phyloP scores from a whole-genome alignment of 2,113 vertebrate genomes.

The Passer domesticus region DNA sequence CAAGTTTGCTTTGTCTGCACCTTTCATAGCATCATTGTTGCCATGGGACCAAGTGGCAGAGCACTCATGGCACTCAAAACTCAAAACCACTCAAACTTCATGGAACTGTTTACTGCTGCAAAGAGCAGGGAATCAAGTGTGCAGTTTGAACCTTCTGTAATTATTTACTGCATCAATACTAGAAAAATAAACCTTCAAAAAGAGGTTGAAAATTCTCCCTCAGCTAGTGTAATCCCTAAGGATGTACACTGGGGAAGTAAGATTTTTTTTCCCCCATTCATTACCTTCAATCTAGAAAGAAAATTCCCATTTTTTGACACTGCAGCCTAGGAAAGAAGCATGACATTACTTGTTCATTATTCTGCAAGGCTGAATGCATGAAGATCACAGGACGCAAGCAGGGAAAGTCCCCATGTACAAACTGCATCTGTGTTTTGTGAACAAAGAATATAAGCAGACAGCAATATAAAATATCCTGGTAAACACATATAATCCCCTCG shows the following conservation, averaged over 20 bases:
- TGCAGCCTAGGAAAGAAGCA: not conserved
- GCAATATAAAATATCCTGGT: not conserved
- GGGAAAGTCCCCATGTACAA: not conserved
- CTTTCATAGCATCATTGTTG: not conserved
- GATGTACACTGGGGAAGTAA: not conserved
- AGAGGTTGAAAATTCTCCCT: not conserved
- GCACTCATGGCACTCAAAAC: not conserved
- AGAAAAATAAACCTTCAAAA: not conserved
- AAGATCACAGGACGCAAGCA: not conserved
- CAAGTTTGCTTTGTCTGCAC: not conserved
- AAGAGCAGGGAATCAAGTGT: not conserved
- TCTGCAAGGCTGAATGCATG: constrained; percentile 9
- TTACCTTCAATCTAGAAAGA: not conserved
- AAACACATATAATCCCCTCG: not conserved
- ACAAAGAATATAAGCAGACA: not conserved
- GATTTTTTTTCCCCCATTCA: not conserved
- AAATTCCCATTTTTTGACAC: not conserved
- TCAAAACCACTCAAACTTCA: not conserved
- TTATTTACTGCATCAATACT: not conserved
- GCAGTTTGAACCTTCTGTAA: not conserved
- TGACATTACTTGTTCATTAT: not conserved
- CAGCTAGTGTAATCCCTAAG: not conserved
- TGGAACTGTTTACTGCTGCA: not conserved
- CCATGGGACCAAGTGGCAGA: not conserved
- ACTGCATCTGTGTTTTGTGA: not conserved